Percentiles rank a stretch among this genome's conserved stretches.
Conservation (phyloP, 2,888 invertebrate species). For the Fabriciana adippe region DNA sequence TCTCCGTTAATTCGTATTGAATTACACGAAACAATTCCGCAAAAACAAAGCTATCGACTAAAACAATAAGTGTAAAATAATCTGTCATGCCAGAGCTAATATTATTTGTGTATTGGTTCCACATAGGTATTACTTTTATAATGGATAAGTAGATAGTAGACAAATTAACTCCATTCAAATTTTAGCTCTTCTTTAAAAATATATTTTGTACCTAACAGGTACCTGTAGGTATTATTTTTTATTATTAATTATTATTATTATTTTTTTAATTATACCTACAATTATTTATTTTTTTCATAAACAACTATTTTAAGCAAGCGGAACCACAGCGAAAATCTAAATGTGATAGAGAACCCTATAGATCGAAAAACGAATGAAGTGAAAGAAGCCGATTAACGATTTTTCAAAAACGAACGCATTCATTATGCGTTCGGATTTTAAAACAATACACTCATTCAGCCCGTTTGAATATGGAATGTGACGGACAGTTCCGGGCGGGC, state of each 20-base stretch:
- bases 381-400: conserved; percentile 78
- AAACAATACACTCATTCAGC: conserved; percentile 57
- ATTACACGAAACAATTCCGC: conserved; percentile 62
- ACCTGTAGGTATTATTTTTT: too few species aligned
- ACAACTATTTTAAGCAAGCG: neutral
- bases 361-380: conserved; percentile 70
- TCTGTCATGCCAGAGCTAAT: conserved; percentile 14
- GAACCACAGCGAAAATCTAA: neutral
- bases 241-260: too few species aligned
- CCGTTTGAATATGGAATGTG: conserved; percentile 76
- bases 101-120: too few species aligned
- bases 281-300: too few species aligned
- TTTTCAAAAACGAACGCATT: conserved; percentile 54
- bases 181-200: too few species aligned
- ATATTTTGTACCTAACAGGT: too few species aligned
- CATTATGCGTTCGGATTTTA: conserved; percentile 11
- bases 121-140: too few species aligned
- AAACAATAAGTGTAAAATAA: conserved; percentile 35
- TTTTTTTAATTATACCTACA: too few species aligned
- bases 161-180: too few species aligned
- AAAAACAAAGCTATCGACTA: conserved; percentile 51
- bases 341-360: conserved; percentile 31
- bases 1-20: conserved; percentile 79
- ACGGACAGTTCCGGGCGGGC: conserved; percentile 64
- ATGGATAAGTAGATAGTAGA: too few species aligned